phyloP scores from a whole-genome alignment of 2,888 invertebrate species.

The Maniola hyperantus region DNA sequence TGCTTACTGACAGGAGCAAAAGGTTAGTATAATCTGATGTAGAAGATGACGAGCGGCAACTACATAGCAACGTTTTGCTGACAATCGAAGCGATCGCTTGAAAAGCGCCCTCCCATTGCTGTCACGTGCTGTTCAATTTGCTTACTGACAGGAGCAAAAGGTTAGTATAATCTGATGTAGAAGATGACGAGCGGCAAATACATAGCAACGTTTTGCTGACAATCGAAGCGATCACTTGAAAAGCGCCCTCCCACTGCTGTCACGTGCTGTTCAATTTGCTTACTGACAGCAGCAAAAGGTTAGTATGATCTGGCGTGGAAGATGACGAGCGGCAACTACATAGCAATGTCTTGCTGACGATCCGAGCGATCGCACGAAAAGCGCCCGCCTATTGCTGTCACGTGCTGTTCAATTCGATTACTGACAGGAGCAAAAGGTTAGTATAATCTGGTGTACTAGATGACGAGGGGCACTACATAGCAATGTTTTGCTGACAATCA shows the following conservation, averaged over 20 bases:
- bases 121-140: slow-evolving; percentile 85
- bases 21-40: slow-evolving; percentile 56
- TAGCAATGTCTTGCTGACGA: slow-evolving; percentile 87
- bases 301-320: slow-evolving; percentile 49
- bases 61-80: slow-evolving; percentile 86
- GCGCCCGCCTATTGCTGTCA: slow-evolving; percentile 86
- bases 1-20: slow-evolving; percentile 85
- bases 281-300: slow-evolving; percentile 84
- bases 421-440: slow-evolving; percentile 84
- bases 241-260: slow-evolving; percentile 85
- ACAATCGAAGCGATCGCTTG: slow-evolving; percentile 87
- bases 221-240: slow-evolving; percentile 86
- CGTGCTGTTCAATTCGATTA: slow-evolving; percentile 85
- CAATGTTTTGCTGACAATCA: slow-evolving; percentile 90
- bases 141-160: slow-evolving; percentile 85
- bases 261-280: slow-evolving; percentile 86
- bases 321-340: slow-evolving; percentile 72
- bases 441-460: background rate
- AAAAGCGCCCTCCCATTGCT: slow-evolving; percentile 84
- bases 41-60: slow-evolving; percentile 71
- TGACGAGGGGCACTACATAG: too few relatives aligned
- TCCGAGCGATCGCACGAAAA: slow-evolving; percentile 85
- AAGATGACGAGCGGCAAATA: slow-evolving; percentile 70
- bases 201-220: slow-evolving; percentile 87
- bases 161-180: slow-evolving; percentile 52